Evolutionary conservation across 2,888 invertebrate species (phyloP).

Genomic region (Netelia virgata): DNA sequence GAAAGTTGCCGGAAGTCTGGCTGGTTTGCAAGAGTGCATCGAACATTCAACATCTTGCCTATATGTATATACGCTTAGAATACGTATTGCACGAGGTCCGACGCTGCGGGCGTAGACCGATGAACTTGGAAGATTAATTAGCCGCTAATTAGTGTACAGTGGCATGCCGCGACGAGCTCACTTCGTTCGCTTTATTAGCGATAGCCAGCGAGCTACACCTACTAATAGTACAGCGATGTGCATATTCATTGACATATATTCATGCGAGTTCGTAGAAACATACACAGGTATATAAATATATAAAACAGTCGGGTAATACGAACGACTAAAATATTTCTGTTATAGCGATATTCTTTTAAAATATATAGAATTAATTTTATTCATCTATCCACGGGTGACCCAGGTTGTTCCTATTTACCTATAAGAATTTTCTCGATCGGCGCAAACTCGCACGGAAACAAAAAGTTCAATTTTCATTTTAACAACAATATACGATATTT

Average conservation of each 20-base stretch:
- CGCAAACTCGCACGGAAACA: too few relatives aligned
- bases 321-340: neutral
- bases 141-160: slow-evolving; percentile 69
- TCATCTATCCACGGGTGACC: too few relatives aligned
- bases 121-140: slow-evolving; percentile 70
- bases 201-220: slow-evolving; percentile 46
- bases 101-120: slow-evolving; percentile 60
- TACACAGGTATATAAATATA: neutral
- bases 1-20: slow-evolving; percentile 64
- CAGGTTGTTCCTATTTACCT: too few relatives aligned
- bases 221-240: slow-evolving; percentile 18
- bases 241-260: slow-evolving; percentile 20
- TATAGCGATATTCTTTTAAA: too few relatives aligned
- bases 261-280: neutral
- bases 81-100: slow-evolving; percentile 38
- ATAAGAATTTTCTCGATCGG: too few relatives aligned
- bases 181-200: slow-evolving; percentile 58
- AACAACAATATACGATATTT: too few relatives aligned
- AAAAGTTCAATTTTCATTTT: too few relatives aligned
- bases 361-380: too few relatives aligned
- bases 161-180: slow-evolving; percentile 54
- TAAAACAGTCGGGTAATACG: neutral
- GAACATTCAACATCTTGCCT: slow-evolving; percentile 31
- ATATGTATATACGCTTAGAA: slow-evolving; percentile 7
- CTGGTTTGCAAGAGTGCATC: slow-evolving; percentile 37